These are phyloP conservation scores for Brachyrhaphis roseni DNA, from an alignment of 2,797 vertebrate genomes.

Conservation along the genomic window DNA sequence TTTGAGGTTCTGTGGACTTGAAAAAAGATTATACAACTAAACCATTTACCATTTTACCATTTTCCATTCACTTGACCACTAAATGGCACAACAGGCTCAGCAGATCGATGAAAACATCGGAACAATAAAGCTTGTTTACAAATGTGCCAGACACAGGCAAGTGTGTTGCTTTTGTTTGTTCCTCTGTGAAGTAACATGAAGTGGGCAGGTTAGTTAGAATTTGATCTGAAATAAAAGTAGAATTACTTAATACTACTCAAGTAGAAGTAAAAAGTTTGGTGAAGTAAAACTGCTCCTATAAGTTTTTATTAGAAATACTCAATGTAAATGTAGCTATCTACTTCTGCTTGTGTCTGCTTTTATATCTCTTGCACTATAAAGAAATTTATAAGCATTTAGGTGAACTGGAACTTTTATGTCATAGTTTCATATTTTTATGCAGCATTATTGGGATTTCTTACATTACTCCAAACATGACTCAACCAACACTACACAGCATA, in stretches of 20 bases:
- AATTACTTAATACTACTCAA: neutral
- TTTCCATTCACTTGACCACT: neutral
- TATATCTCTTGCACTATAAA: neutral
- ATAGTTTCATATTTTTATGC: neutral
- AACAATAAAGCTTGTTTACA: neutral
- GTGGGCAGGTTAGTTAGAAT: neutral
- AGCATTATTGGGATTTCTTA: neutral
- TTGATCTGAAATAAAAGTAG: neutral
- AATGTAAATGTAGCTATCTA: neutral
- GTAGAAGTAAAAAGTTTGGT: neutral
- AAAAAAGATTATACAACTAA: too few relatives aligned
- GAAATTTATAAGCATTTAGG: neutral
- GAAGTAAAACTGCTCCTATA: neutral
- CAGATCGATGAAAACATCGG: neutral
- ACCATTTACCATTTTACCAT: too few relatives aligned
- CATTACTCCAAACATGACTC: neutral
- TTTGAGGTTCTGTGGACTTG: too few relatives aligned
- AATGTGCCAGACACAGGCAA: neutral
- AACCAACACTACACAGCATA: neutral
- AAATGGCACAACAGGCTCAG: neutral
- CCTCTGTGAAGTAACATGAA: neutral
- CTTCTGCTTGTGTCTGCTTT: neutral
- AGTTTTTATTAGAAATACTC: neutral
- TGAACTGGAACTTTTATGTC: neutral
- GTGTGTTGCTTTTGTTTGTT: neutral